These are phyloP conservation scores for Apogon hyalosoma DNA, from an alignment of 2,797 vertebrate species.

Conservation along the genomic window DNA sequence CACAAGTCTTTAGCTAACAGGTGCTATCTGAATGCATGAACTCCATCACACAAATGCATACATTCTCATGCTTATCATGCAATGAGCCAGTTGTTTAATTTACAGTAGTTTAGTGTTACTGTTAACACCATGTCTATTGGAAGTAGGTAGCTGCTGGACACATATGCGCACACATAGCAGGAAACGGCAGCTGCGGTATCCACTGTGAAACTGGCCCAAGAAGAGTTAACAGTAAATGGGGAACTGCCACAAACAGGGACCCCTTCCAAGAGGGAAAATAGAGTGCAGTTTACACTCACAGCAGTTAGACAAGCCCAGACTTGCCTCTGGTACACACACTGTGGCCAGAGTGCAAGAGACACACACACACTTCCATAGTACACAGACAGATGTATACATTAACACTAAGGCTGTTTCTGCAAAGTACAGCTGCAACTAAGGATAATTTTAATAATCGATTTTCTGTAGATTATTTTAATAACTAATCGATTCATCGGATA, in stretches of 20 bases:
- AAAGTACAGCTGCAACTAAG: no score
- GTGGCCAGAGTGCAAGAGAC: constrained; percentile 50
- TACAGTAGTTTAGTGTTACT: constrained; percentile 10
- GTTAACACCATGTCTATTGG: constrained; percentile 41
- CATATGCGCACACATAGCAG: constrained; percentile 50
- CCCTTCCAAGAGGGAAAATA: constrained; percentile 79
- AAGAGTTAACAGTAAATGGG: constrained; percentile 61
- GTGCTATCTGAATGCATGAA: constrained; percentile 48
- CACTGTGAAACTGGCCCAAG: constrained; percentile 57
- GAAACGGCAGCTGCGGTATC: constrained; percentile 69
- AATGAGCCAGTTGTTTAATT: constrained; percentile 13
- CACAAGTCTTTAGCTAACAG: constrained; percentile 58
- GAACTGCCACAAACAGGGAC: constrained; percentile 74
- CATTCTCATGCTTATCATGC: constrained; percentile 1
- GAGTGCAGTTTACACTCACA: constrained; percentile 75
- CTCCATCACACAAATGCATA: constrained; percentile 8
- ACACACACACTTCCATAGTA: not conserved
- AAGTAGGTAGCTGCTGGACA: constrained; percentile 46
- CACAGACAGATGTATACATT: no score
- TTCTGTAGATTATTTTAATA: no score
- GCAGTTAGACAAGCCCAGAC: constrained; percentile 82
- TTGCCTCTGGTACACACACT: constrained; percentile 76
- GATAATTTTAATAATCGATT: no score
- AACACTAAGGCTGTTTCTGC: no score
- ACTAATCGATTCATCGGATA: no score